phyloP scores from a whole-genome alignment of 23 tunicate genomes.

The Oikopleura dioica region DNA sequence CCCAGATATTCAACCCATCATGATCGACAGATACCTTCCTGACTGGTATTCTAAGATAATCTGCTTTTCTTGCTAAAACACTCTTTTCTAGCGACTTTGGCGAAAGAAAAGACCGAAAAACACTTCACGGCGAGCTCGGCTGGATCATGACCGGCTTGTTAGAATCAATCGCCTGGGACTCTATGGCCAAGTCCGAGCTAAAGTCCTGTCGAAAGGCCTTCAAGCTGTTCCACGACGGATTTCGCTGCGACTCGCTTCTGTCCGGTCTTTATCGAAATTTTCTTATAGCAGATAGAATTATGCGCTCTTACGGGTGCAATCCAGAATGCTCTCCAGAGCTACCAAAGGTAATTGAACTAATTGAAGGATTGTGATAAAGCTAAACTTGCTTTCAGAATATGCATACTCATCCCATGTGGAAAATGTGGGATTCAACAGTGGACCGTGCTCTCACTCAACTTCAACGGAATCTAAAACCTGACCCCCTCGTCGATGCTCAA shows the following conservation, averaged over 20 bases:
- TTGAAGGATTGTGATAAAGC: neutral
- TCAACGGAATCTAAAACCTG: no score
- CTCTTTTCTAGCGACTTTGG: constrained; percentile 22
- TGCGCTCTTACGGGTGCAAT: constrained; percentile 82
- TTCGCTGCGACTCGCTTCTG: constrained; percentile 78
- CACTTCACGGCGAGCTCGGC: constrained; percentile 68
- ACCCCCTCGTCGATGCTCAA: no score
- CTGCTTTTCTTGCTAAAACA: neutral
- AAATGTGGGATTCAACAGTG: constrained; percentile 74
- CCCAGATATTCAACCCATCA: neutral
- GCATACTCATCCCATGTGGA: constrained; percentile 80
- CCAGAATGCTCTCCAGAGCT: constrained; percentile 59
- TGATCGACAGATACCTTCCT: neutral
- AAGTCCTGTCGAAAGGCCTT: neutral
- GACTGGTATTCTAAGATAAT: neutral
- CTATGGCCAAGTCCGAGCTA: no score
- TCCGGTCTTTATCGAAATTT: constrained; percentile 76
- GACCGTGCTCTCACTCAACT: constrained; percentile 59
- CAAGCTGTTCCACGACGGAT: constrained; percentile 50
- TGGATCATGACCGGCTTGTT: constrained; percentile 87
- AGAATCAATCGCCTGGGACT: constrained; percentile 89
- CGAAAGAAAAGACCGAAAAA: constrained; percentile 41
- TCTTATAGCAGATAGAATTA: constrained; percentile 66
- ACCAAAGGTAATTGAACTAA: constrained; percentile 43
- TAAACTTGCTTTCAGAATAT: neutral